Evolutionary conservation across 2,113 vertebrate genomes (phyloP).

Genomic region (Aythya baeri): DNA sequence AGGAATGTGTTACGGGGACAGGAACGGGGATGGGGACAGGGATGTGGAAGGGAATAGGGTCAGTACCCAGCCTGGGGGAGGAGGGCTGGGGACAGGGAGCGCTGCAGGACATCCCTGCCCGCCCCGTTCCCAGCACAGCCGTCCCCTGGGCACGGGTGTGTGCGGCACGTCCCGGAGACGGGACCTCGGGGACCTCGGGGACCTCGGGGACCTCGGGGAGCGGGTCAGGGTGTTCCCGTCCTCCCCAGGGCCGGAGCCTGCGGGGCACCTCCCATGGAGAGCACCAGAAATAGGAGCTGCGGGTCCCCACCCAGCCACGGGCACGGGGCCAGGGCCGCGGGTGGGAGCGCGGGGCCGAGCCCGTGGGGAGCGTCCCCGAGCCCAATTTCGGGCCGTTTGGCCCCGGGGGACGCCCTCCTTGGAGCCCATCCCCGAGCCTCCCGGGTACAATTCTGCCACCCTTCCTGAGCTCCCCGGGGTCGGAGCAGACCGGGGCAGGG

Average conservation of each 20-base stretch:
- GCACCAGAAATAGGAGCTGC: conserved; percentile 38
- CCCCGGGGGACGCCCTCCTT: neutral
- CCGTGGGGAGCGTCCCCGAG: neutral
- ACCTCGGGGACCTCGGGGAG: neutral
- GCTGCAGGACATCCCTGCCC: neutral
- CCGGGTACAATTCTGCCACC: neutral
- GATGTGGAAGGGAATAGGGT: neutral
- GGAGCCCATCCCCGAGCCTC: neutral
- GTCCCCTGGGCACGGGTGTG: conserved; percentile 29
- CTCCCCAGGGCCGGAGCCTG: neutral
- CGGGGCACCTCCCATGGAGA: conserved; percentile 37
- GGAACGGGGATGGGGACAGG: neutral
- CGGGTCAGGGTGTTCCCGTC: conserved; percentile 57
- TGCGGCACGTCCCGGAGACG: neutral
- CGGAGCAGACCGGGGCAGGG: neutral
- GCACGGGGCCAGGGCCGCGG: neutral
- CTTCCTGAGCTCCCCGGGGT: neutral
- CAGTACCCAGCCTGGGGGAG: neutral
- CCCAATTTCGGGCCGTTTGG: neutral
- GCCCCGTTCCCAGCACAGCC: neutral
- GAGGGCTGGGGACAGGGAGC: neutral
- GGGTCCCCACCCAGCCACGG: conserved; percentile 37
- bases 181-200: neutral
- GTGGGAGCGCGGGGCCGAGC: neutral
- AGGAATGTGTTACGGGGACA: neutral